A percentile compares a stretch with the other conserved stretches of the same genome.
These are phyloP conservation scores for Lomographa bimaculata DNA, from an alignment of 2,888 invertebrate genomes.

Conservation along the genomic window DNA sequence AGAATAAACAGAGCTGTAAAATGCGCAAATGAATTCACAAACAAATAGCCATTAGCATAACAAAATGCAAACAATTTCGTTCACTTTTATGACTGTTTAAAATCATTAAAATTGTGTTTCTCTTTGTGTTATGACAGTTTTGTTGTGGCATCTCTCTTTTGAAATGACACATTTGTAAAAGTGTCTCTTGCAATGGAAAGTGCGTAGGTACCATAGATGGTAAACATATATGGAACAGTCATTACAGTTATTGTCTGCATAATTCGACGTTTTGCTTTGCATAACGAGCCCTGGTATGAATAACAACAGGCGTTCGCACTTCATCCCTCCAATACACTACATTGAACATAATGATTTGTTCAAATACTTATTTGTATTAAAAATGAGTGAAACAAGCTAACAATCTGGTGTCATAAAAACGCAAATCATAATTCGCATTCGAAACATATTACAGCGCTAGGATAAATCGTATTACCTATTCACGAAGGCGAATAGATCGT, in stretches of 20 bases:
- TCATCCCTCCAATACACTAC: conserved; percentile 38
- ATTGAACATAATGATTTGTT: conserved; percentile 29
- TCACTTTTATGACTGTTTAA: conserved; percentile 28
- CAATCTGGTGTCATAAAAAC: conserved; percentile 24
- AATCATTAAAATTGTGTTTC: too few relatives aligned
- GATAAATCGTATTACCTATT: conserved; percentile 33
- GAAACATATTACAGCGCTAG: conserved; percentile 15
- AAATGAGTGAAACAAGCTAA: conserved; percentile 21
- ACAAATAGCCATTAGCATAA: conserved; percentile 27
- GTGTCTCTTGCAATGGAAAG: conserved; percentile 24
- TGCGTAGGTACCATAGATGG: conserved; percentile 42
- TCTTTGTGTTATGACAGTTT: too few relatives aligned
- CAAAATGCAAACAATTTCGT: conserved; percentile 27
- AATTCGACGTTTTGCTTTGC: conserved; percentile 65
- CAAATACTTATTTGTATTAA: too few relatives aligned
- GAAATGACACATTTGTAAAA: too few relatives aligned
- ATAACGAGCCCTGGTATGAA: conserved; percentile 61
- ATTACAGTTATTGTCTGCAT: conserved; percentile 66
- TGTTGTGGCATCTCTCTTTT: too few relatives aligned
- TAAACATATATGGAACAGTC: conserved; percentile 54
- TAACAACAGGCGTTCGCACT: conserved; percentile 53
- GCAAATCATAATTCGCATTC: conserved; percentile 29
- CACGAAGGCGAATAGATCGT: conserved; percentile 23
- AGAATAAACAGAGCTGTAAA: conserved; percentile 21
- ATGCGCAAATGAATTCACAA: conserved; percentile 26